Evolutionary conservation across 1,140 invertebrate species (phyloP).

Genomic region (Polyergus mexicanus): DNA sequence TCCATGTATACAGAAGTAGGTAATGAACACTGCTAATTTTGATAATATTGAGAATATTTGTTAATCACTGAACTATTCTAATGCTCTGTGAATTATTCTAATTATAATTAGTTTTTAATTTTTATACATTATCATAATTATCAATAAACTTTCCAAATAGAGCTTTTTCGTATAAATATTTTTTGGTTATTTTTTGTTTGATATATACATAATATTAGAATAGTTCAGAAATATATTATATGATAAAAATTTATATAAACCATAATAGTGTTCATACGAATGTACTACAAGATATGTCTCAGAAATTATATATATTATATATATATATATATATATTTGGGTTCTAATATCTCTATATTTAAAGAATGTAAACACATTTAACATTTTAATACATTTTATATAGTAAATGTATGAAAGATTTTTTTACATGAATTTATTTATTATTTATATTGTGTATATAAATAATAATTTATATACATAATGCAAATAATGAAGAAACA

Average conservation of each 20-base stretch:
- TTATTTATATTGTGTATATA: constrained; percentile 35
- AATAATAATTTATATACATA: constrained; percentile 23
- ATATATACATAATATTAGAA: constrained; percentile 22
- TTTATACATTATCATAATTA: constrained; percentile 1
- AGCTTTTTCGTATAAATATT: constrained; percentile 24
- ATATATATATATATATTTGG: neutral
- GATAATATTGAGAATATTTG: constrained; percentile 34
- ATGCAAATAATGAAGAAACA: constrained; percentile 13
- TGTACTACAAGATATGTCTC: neutral
- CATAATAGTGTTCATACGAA: constrained; percentile 20
- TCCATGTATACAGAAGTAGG: constrained; percentile 62
- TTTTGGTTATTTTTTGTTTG: neutral
- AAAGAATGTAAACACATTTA: constrained; percentile 16
- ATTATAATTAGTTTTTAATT: constrained; percentile 38
- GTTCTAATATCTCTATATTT: constrained; percentile 1
- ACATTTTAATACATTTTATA: constrained; percentile 20
- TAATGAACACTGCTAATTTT: constrained; percentile 51
- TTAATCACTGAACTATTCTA: constrained; percentile 41
- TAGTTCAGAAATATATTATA: constrained; percentile 24
- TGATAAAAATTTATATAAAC: constrained; percentile 38
- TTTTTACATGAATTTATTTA: constrained; percentile 31
- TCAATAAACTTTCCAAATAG: neutral
- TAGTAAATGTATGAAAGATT: neutral
- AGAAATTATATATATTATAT: constrained; percentile 12
- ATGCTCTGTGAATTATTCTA: constrained; percentile 24